These are phyloP conservation scores for Yponomeuta plumbellus DNA, from an alignment of 2,888 invertebrate genomes.

Conservation along the genomic window DNA sequence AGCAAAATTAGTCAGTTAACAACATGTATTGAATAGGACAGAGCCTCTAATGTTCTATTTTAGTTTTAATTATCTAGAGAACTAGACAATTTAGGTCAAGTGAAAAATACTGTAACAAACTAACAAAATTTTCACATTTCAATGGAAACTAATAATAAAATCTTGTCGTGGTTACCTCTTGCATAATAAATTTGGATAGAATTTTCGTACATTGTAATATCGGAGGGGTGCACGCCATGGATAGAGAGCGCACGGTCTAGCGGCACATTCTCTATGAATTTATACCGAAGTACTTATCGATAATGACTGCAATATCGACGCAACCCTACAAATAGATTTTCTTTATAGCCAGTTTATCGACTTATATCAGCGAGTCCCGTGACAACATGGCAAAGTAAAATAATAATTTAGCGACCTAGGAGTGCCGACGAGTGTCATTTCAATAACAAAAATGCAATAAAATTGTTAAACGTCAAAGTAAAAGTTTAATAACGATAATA, in stretches of 20 bases:
- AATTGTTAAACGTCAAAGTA: too few relatives aligned
- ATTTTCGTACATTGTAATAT: conserved; percentile 43
- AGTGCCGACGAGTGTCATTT: too few relatives aligned
- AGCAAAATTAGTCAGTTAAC: too few relatives aligned
- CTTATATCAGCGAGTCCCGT: neutral
- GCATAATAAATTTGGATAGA: conserved; percentile 39
- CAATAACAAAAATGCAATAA: neutral
- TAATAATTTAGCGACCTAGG: too few relatives aligned
- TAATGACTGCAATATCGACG: conserved; percentile 50
- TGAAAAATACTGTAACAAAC: too few relatives aligned
- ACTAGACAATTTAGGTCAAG: too few relatives aligned
- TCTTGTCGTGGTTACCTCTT: conserved; percentile 47
- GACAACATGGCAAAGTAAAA: neutral
- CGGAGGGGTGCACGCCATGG: conserved; percentile 8
- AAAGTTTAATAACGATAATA: too few relatives aligned
- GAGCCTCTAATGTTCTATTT: too few relatives aligned
- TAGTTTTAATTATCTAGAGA: too few relatives aligned
- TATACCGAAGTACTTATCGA: conserved; percentile 49
- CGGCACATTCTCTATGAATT: conserved; percentile 55
- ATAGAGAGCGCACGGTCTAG: conserved; percentile 52
- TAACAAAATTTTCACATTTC: too few relatives aligned
- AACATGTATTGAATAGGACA: too few relatives aligned
- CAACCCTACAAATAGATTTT: neutral
- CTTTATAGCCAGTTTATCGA: conserved; percentile 10
- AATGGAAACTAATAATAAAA: neutral